Evolutionary conservation across 2,888 invertebrate species (phyloP), one percentile per base, ranked within the genome.

Genomic region (Lasioglossum calceatum): DNA sequence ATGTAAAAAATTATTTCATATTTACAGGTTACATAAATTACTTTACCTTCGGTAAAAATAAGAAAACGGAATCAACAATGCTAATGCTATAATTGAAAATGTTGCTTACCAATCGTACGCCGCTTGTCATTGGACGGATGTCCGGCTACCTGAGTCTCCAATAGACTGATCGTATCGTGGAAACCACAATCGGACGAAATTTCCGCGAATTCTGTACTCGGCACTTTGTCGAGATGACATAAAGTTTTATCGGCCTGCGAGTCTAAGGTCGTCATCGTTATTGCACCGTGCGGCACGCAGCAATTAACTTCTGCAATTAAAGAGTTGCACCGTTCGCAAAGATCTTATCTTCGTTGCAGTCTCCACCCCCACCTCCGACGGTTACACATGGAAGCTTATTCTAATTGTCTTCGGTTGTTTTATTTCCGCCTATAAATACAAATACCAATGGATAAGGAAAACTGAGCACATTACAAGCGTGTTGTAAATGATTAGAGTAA

Each of bases 61-160:
- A 16, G 16, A 32, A 16, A 27, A 5, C 7, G 2, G 32, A 16
- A 32, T 19, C 7, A 32, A 2, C 32, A 8, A 64, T 32, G 32
- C 19, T 19, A 19, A 8, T 64, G 64, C 42, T 73, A 50, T 50
- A 77, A 85, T 80, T 74, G 36, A 73, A 84, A 74, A 67, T 77
- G 19, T 32, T 82, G 77, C 88, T 96, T 95, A 95, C 97, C 97
- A 85, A 97, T 95, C 74, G 96, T 95, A 82, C 96, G 95, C 71
- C 96, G 96, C 23, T 95, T 95, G 36, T 95, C 93, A 86, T 96
- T 95, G 90, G 96, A 96, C 81, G 95, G 95, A 93, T 97, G 97
- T 0, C 97, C 97, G 74, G 97, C 97, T 16, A 97, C 97, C 95
- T 97, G 97, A 88, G 96, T 96, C 77, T 96, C 96, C 81, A 97